phyloP scores from a whole-genome alignment of 37 sponge, comb jelly and placozoan genomes.

The Haliclona indistincta region DNA sequence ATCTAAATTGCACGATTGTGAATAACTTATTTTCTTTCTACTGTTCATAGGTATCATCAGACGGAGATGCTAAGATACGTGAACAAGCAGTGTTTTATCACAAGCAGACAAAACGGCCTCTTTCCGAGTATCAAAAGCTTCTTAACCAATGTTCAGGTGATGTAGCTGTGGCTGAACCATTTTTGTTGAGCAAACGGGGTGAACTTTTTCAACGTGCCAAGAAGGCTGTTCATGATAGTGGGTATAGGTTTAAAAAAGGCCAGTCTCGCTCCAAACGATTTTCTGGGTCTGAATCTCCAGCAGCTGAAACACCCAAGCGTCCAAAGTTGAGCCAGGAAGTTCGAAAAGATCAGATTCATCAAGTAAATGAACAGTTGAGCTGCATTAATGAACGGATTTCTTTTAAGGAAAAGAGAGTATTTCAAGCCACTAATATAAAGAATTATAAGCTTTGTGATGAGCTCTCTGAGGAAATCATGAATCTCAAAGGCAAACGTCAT shows the following conservation, averaged over 20 bases:
- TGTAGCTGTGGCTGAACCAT: not conserved
- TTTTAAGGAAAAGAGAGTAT: slow-evolving; percentile 4
- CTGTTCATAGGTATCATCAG: too few relatives aligned
- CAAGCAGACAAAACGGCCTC: not conserved
- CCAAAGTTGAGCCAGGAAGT: not conserved
- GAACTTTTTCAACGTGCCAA: not conserved
- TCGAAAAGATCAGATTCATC: not conserved
- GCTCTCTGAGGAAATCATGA: slow-evolving; percentile 12
- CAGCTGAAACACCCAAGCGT: slow-evolving; percentile 3
- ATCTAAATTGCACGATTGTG: too few relatives aligned
- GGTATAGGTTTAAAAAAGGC: slow-evolving; percentile 10
- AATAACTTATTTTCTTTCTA: too few relatives aligned
- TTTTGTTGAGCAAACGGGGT: not conserved
- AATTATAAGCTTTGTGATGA: slow-evolving; percentile 7
- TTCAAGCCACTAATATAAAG: not conserved
- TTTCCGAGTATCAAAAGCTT: slow-evolving; percentile 2
- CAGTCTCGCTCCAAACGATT: slow-evolving; percentile 8
- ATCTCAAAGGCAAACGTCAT: not conserved
- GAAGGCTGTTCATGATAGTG: not conserved
- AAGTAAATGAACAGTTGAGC: not conserved
- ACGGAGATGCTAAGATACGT: too few relatives aligned
- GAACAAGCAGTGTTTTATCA: too few relatives aligned
- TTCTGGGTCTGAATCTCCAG: too few relatives aligned
- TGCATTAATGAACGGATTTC: slow-evolving; percentile 2
- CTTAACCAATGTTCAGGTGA: not conserved